These are phyloP conservation scores for Araneus ventricosus DNA, from an alignment of 1,140 invertebrate species.

Conservation along the genomic window DNA sequence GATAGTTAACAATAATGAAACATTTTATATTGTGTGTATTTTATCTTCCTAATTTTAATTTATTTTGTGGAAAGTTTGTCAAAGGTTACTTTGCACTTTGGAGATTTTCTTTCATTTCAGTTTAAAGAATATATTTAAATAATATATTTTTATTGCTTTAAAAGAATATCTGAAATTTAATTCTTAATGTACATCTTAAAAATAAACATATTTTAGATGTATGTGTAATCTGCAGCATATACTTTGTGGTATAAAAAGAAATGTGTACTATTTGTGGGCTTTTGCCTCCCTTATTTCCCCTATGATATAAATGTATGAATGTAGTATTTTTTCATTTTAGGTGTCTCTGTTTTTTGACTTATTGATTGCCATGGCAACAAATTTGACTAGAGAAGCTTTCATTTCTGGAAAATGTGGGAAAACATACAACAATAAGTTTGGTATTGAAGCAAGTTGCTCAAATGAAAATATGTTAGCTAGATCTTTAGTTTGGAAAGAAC, in stretches of 20 bases:
- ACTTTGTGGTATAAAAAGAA: neutral
- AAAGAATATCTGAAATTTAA: no score
- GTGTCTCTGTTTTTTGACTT: conserved; percentile 82
- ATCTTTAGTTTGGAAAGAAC: conserved; percentile 79
- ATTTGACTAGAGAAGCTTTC: conserved; percentile 80
- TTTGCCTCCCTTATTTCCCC: neutral
- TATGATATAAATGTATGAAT: neutral
- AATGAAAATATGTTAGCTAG: conserved; percentile 38
- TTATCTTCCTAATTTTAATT: no score
- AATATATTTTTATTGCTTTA: no score
- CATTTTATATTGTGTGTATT: no score
- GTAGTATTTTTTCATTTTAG: conserved; percentile 77
- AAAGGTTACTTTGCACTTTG: no score
- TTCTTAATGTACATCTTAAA: no score
- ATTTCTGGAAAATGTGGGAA: conserved; percentile 78
- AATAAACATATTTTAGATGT: no score
- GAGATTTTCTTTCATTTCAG: no score
- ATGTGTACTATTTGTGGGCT: neutral
- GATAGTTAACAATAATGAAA: no score
- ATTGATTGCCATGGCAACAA: conserved; percentile 80
- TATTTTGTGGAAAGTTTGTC: no score
- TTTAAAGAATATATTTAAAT: no score
- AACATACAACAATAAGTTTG: conserved; percentile 70
- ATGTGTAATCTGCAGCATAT: no score
- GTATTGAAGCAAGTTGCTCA: neutral